Base-by-base conservation (phyloP, 2,113 vertebrate genomes). In the Hepsetus odoe region DNA sequence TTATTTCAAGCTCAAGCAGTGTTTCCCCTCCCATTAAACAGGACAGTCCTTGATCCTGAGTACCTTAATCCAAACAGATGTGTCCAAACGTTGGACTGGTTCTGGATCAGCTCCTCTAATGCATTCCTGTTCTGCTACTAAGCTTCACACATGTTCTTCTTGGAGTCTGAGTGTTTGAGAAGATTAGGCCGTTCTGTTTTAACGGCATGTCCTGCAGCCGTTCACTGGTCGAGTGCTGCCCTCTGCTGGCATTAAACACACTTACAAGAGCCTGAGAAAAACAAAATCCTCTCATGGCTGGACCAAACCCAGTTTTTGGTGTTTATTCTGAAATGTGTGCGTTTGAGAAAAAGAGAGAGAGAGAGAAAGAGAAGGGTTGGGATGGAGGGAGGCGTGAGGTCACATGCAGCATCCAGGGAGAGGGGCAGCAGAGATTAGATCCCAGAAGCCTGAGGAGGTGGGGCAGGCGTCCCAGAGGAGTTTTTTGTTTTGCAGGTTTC, bases 331-430 rank as follows among this genome's bases (percentile, higher is more conserved):
- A 53, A 9, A 55, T 46, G 58, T 35, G 16, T 73, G 73, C 55
- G 58, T 67, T 8, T 40, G 40, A 62, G 32, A 32, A 51, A 55
- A 46, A 22, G 68, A 40, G 20, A 24, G 18, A 64, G 26, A 74
- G 55, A 70, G 55, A 82, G 79, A 71, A 86, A 85, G 84, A 76
- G 86, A 85, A 51, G 76, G 51, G 79, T 75, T 82, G 86, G 87
- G 85, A 80, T 83, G 86, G 82, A 80, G 83, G 86, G 82, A 89
- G 87, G 84, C 76, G 75, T 84, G 75, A 90, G 89, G 90, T 80
- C 73, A 83, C 92, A 94, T 93, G 92, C 93, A 93, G 88, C 86
- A 92, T 90, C 87, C 85, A 89, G 78, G 83, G 72, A 78, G 72
- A 79, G 78, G 88, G 80, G 86, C 77, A 87, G 82, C 88, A 86